A percentile compares a stretch with the other conserved stretches of the same genome.
Evolutionary conservation across 2,888 invertebrate species (phyloP).

Genomic region (Drosophila nr. medialis): DNA sequence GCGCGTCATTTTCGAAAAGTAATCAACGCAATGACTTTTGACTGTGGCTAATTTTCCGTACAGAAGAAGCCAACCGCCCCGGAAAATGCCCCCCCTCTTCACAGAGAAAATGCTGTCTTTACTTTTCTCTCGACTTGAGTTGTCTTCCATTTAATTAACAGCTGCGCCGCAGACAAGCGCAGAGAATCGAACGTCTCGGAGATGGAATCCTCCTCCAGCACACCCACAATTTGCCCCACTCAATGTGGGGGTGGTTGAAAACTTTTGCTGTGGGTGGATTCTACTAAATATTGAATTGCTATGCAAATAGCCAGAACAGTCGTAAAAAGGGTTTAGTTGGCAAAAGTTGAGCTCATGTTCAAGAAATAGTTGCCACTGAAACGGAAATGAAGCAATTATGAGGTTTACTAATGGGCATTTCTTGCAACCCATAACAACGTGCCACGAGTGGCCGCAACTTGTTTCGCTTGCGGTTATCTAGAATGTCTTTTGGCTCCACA

Average conservation of each 20-base stretch:
- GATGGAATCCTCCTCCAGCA: background rate
- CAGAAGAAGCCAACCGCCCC: constrained; percentile 10
- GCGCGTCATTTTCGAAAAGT: constrained; percentile 73
- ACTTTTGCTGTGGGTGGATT: constrained; percentile 1
- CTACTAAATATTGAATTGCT: constrained; percentile 22
- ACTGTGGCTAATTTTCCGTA: constrained; percentile 78
- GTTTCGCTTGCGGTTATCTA: constrained; percentile 3
- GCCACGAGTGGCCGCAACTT: constrained; percentile 45
- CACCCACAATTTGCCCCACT: constrained; percentile 4
- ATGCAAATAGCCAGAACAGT: constrained; percentile 28
- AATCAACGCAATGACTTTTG: constrained; percentile 82
- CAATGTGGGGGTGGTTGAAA: background rate
- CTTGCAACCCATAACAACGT: constrained; percentile 45
- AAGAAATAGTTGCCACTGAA: constrained; percentile 58
- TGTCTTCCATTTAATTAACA: constrained; percentile 81
- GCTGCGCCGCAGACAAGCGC: constrained; percentile 69
- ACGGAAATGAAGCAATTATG: constrained; percentile 84
- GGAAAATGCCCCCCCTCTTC: background rate
- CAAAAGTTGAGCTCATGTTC: constrained; percentile 47
- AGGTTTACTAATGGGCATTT: constrained; percentile 84
- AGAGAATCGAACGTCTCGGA: constrained; percentile 52
- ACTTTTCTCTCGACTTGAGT: constrained; percentile 61
- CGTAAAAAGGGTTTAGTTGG: constrained; percentile 43
- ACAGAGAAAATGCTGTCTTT: constrained; percentile 11
- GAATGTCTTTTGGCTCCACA: constrained; percentile 24